phyloP scores from a whole-genome alignment of 2,888 invertebrate species.

The Diadegma fenestrale region DNA sequence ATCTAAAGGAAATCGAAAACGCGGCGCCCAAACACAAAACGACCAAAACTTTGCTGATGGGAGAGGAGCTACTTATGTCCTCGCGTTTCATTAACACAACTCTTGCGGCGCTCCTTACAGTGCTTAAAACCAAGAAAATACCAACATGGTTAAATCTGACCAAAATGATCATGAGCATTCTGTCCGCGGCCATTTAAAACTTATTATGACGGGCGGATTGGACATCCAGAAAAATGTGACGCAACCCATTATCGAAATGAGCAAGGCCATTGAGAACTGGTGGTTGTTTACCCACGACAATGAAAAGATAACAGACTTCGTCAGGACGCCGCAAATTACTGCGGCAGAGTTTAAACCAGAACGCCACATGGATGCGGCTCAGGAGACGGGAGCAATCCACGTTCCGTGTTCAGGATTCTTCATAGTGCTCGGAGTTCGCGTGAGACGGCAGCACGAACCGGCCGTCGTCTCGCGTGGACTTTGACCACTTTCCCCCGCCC shows the following conservation, averaged over 20 bases:
- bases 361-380: not conserved
- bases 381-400: not conserved
- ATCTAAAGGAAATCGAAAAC: not conserved
- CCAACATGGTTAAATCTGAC: not conserved
- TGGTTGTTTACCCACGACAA: too few species aligned
- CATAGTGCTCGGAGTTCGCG: too few species aligned
- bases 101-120: not conserved
- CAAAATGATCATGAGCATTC: not conserved
- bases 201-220: not conserved
- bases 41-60: not conserved
- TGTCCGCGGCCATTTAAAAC: not conserved
- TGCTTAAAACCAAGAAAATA: not conserved
- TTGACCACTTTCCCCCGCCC: too few species aligned
- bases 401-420: too few species aligned
- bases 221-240: not conserved
- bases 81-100: not conserved
- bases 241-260: not conserved
- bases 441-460: too few species aligned
- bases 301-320: too few species aligned
- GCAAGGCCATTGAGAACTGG: too few species aligned
- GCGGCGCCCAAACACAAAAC: not conserved
- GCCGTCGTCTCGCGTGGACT: too few species aligned
- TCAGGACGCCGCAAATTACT: too few species aligned
- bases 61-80: not conserved
- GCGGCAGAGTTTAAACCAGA: too few species aligned